These are phyloP conservation scores for Plectrocnemia conspersa DNA, from an alignment of 1,140 invertebrate genomes.

Conservation along the genomic window DNA sequence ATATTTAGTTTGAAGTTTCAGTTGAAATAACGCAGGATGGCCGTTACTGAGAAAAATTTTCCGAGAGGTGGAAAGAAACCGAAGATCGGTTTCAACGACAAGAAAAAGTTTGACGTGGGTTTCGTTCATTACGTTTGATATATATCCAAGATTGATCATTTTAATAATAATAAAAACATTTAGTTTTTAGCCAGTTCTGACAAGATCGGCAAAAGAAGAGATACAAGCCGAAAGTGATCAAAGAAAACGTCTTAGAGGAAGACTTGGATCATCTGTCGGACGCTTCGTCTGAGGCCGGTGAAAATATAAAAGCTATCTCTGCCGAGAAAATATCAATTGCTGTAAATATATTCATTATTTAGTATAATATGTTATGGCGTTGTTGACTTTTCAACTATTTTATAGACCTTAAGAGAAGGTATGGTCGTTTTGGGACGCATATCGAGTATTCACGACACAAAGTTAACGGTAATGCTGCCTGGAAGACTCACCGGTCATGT, in stretches of 20 bases:
- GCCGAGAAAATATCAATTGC: conserved; percentile 40
- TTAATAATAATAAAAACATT: conserved; percentile 13
- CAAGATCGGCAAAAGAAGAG: conserved; percentile 43
- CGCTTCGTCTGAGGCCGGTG: conserved; percentile 38
- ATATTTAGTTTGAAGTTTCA: too few relatives aligned
- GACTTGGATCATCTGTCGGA: conserved; percentile 48
- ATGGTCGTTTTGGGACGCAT: conserved; percentile 56
- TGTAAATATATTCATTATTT: conserved; percentile 17
- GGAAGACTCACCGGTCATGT: conserved; percentile 53
- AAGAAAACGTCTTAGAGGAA: conserved; percentile 40
- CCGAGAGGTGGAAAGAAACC: conserved; percentile 52
- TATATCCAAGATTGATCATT: conserved; percentile 4
- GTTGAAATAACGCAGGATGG: conserved; percentile 36
- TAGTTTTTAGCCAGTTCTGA: conserved; percentile 47
- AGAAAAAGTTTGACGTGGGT: conserved; percentile 49
- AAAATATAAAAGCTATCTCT: conserved; percentile 42
- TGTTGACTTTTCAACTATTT: conserved; percentile 29
- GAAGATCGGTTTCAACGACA: conserved; percentile 41
- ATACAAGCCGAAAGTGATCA: conserved; percentile 39
- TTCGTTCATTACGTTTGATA: conserved; percentile 16
- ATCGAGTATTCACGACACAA: conserved; percentile 49
- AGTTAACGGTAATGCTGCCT: conserved; percentile 55
- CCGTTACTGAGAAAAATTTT: conserved; percentile 48
- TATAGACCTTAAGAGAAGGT: conserved; percentile 53
- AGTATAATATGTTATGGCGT: conserved; percentile 14